These are phyloP conservation scores for Anoncus sp. DNA, from an alignment of 2,888 invertebrate genomes.

Conservation along the genomic window DNA sequence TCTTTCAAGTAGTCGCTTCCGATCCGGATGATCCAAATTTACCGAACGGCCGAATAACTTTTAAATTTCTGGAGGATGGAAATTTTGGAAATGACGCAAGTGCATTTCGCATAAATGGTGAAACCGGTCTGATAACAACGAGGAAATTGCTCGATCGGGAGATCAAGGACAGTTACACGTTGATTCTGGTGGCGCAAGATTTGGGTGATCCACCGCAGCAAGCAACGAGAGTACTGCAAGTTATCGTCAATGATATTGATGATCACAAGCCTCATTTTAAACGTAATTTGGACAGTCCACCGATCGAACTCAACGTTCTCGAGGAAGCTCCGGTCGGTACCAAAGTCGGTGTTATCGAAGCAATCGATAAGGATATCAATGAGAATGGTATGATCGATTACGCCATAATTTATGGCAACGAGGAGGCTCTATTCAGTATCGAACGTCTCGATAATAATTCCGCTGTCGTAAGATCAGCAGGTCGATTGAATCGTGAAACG, in stretches of 20 bases:
- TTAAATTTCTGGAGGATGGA: constrained; percentile 89
- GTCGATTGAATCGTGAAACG: constrained; percentile 88
- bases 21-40: constrained; percentile 91
- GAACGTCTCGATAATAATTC: constrained; percentile 87
- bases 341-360: constrained; percentile 88
- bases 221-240: constrained; percentile 88
- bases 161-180: constrained; percentile 88
- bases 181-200: constrained; percentile 91
- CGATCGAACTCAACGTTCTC: constrained; percentile 86
- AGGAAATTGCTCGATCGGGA: constrained; percentile 90
- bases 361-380: constrained; percentile 90
- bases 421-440: constrained; percentile 86
- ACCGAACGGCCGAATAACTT: constrained; percentile 90
- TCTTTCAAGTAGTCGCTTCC: constrained; percentile 90
- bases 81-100: constrained; percentile 81
- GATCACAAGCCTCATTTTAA: constrained; percentile 91
- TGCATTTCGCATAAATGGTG: constrained; percentile 80
- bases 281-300: constrained; percentile 87
- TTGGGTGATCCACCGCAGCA: constrained; percentile 91
- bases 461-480: constrained; percentile 86
- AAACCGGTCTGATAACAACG: constrained; percentile 90
- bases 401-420: constrained; percentile 89
- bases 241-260: constrained; percentile 90
- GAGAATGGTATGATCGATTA: constrained; percentile 92
- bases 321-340: constrained; percentile 89